Evolutionary conservation across 2,888 invertebrate genomes (phyloP), one percentile per base, ranked within the genome.

Genomic region (Hypolimnas misippus): DNA sequence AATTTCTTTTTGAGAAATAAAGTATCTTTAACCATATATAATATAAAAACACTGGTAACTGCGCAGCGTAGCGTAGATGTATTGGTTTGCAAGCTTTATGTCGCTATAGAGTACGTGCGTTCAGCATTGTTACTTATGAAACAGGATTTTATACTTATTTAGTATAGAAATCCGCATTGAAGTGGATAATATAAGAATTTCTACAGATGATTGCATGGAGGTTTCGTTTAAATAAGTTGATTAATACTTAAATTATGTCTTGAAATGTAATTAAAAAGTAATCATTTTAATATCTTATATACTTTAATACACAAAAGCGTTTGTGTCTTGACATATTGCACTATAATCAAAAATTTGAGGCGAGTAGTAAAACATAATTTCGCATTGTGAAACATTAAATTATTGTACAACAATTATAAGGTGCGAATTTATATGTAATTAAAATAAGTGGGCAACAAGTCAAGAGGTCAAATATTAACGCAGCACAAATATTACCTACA

Each of bases 391-490:
- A 17, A 42, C 16, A 12, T 8, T 14, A 14, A 49, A 29, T 6
- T 40, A 40, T 25, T 35, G n/a, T 29, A 8, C 38, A 55, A 61
- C 38, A 61, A 52, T 17, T 52, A 52, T 17, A 12, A 35, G 21
- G 44, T 46, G 19, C 5, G 5, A 46, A 46, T 19, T 21, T 12
- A 21, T 21, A 17, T 35, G 29, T 44, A n/a, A 29, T 44, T 60
- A 40, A n/a, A 54, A 60, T 55, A 50, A 25, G 31, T 38, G 35
- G 44, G 46, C 53, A 61, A 29, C 42, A 57, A 56, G 54, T 64
- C 61, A 58, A 66, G 61, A 64, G 66, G 66, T 66, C 64, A 66
- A 46, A 61, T 64, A 46, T 61, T 57, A 63, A 38, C 53, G 57
- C 57, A 63, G 33, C 33, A 52, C 53, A 57, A 62, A 57, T 46